These are phyloP conservation scores for Charina bottae DNA, from an alignment of 2,113 vertebrate genomes.

Conservation along the genomic window DNA sequence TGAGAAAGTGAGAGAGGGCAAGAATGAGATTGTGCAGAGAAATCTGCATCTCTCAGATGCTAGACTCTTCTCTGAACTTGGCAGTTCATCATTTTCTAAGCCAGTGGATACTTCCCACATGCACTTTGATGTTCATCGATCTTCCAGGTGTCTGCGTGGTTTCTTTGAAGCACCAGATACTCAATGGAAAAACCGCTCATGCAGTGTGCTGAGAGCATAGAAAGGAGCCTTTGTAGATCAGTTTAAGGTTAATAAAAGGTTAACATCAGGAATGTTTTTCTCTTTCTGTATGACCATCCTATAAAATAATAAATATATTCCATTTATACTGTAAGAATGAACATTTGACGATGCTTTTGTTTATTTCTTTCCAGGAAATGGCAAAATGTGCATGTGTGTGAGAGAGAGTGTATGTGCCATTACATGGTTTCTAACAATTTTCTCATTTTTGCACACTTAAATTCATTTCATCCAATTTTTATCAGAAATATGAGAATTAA, in stretches of 20 bases:
- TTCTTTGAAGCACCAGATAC: constrained; percentile 6
- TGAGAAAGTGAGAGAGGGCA: background rate
- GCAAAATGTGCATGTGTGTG: background rate
- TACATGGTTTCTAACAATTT: background rate
- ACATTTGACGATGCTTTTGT: background rate
- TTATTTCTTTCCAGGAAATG: background rate
- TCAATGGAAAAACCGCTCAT: background rate
- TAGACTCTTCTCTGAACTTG: constrained; percentile 16
- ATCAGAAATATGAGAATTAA: background rate
- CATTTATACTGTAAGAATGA: background rate
- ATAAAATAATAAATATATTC: background rate
- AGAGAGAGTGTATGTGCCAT: background rate
- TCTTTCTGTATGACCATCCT: background rate
- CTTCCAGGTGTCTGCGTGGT: constrained; percentile 37
- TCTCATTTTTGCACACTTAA: background rate
- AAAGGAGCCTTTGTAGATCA: constrained; percentile 19
- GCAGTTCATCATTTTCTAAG: constrained; percentile 34
- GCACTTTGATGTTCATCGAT: constrained; percentile 10
- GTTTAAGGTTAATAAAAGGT: constrained; percentile 17
- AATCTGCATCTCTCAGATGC: background rate
- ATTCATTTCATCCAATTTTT: background rate
- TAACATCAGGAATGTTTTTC: background rate
- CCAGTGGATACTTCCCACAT: constrained; percentile 28
- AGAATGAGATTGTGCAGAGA: background rate
- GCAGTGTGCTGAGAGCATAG: background rate